Evolutionary conservation across 2,113 vertebrate genomes (phyloP), one percentile per base, ranked within the genome.

Genomic region (Cryptomyrus ogoouensis): DNA sequence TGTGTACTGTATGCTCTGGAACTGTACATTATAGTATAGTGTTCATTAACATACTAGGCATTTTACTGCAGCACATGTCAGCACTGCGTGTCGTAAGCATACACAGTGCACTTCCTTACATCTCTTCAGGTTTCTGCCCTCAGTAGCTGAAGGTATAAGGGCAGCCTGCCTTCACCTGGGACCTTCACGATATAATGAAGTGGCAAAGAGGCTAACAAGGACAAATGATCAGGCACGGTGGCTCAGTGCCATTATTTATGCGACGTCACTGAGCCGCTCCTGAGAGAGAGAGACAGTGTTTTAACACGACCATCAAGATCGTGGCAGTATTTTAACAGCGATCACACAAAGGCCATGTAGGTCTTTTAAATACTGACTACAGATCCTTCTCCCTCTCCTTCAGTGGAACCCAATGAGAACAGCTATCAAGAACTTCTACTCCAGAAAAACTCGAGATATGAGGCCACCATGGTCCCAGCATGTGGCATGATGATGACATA

Each of bases 101-200:
- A 24, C 8, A 31, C 62, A 31, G 62, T 66, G 62, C 62, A 66
- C 24, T 12, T 10, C 24, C 62, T 66, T 66, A 66, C 70, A 39
- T 77, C 13, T 27, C 74, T 1, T 80, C 74, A 8, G 31, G 35
- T 80, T 80, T 80, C 13, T 39, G 9, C 35, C 35, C 74, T 39
- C 74, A 15, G 74, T 80, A 42, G 74, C 74, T 80, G 74, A 80
- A 80, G 35, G 74, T 80, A 42, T 80, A 80, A 80, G 35, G 74
- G 4, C 74, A 19, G 74, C 74, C 5, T 80, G 35, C 13, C 15
- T 15, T 3, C 74, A 80, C 35, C 74, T 15, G 31, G 74, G 74
- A 80, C 74, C 74, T 80, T 80, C 74, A 42, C 19, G 74, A 42
- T 80, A 80, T 80, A 80, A 80, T 80, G 74, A 80, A 80, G 74